Evolutionary conservation across 2,888 invertebrate genomes (phyloP), one percentile per base, ranked within the genome.

Genomic region (Synergus umbraculus): DNA sequence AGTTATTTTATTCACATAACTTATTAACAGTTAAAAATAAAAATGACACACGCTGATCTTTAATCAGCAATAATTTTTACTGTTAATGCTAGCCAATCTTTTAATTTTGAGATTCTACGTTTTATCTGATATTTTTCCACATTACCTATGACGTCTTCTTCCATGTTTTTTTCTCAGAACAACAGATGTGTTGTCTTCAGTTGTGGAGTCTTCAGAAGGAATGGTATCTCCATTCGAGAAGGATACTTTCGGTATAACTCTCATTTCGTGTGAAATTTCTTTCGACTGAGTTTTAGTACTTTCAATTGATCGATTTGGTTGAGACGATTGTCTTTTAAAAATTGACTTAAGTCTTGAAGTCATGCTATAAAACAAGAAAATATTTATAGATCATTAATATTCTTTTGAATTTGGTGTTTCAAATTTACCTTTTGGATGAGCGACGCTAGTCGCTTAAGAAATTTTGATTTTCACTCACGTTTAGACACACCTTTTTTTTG

Each of bases 161-260:
- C 67, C 67, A 43, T 69, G 46, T 22, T 69, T 69, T 69, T 69
- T 69, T 29, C 67, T 44, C 22, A 69, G 46, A 69, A 69, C 46
- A 13, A 46, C 29, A 22, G 67, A 69, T 69, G 46, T 29, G 22
- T 69, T 29, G 22, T 69, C 29, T 43, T 15, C 15, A 5, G 65
- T 41, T 43, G n/a, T 41, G 3, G 67, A 69, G 22, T 49, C 46
- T 18, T 69, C 22, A 22, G 69, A 29, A 49, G 29, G 13, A 69
- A 49, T 69, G 29, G 46, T 46, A 69, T 69, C 69, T 22, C 69
- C 49, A 69, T 22, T 69, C 22, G 29, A 46, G 29, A 49, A 69
- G 8, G 69, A 46, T 13, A 69, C 49, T 46, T 49, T 69, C 29
- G 13, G 69, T 15, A 22, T 22, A 49, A 18, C 29, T 15, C 29